Percentiles rank a stretch among this genome's conserved stretches.
Conservation (phyloP, 1,140 invertebrate species). For the Rhagoletis pomonella region DNA sequence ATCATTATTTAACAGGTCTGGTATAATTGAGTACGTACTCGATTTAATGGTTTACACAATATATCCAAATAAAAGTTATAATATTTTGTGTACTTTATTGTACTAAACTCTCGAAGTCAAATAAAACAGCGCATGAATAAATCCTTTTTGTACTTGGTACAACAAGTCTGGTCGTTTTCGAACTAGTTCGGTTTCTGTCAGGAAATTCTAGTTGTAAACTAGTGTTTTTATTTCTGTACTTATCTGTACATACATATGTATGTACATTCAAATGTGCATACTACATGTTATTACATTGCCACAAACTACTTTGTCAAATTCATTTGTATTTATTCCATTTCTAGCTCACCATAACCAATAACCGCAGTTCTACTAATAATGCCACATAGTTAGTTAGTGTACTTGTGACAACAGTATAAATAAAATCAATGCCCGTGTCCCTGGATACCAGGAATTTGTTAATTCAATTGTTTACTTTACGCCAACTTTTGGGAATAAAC, state of each 20-base stretch:
- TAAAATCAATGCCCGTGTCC: conserved; percentile 69
- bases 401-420: conserved; percentile 53
- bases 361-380: conserved; percentile 43
- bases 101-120: too few species aligned
- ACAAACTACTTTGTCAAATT: not conserved
- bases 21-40: too few species aligned
- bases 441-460: conserved; percentile 72
- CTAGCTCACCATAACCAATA: conserved; percentile 45
- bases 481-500: conserved; percentile 26
- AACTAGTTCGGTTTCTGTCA: too few species aligned
- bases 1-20: too few species aligned
- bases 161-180: too few species aligned
- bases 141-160: too few species aligned
- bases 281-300: not conserved
- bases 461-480: conserved; percentile 71
- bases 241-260: not conserved
- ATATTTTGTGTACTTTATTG: too few species aligned
- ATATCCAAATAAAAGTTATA: too few species aligned
- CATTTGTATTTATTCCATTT: not conserved
- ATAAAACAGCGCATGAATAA: too few species aligned
- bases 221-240: too few species aligned
- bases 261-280: not conserved
- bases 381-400: not conserved
- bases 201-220: too few species aligned
- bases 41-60: too few species aligned